Conservation (phyloP, 2,888 invertebrate genomes). For the Pseudoips prasinana region DNA sequence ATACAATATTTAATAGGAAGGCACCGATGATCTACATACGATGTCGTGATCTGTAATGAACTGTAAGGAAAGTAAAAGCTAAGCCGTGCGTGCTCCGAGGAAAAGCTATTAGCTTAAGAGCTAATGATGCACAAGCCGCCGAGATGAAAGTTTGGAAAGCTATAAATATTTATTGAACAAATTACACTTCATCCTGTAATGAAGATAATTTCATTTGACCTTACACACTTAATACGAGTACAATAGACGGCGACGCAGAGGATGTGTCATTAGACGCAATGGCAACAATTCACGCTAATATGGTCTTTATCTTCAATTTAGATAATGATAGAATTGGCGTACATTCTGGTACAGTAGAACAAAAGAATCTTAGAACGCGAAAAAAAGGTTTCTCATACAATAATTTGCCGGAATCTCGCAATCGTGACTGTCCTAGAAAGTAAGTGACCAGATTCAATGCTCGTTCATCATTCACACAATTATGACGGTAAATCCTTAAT, state of each 20-base stretch:
- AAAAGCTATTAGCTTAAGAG: constrained; percentile 8
- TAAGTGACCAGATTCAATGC: constrained; percentile 46
- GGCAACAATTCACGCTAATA: constrained; percentile 18
- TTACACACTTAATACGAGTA: constrained; percentile 10
- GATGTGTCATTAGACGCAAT: constrained; percentile 26
- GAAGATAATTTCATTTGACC: constrained; percentile 22
- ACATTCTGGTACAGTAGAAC: constrained; percentile 16
- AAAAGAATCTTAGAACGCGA: constrained; percentile 24
- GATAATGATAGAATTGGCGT: constrained; percentile 18
- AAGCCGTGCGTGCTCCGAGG: constrained; percentile 4
- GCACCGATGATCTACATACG: neutral
- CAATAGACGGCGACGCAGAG: constrained; percentile 9
- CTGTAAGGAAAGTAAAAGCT: constrained; percentile 12
- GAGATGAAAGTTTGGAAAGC: constrained; percentile 24
- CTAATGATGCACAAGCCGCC: constrained; percentile 11
- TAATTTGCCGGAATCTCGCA: constrained; percentile 40
- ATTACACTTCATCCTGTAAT: constrained; percentile 19
- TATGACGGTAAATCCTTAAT: constrained; percentile 27
- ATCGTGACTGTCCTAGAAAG: constrained; percentile 53
- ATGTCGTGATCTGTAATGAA: neutral
- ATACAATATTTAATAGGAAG: no score
- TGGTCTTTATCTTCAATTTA: constrained; percentile 20
- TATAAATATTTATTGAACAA: constrained; percentile 19
- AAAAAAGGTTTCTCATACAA: constrained; percentile 47
- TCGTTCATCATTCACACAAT: constrained; percentile 41